Evolutionary conservation across 2,797 vertebrate genomes (phyloP).

Genomic region (Hypotaenidia okinawae): DNA sequence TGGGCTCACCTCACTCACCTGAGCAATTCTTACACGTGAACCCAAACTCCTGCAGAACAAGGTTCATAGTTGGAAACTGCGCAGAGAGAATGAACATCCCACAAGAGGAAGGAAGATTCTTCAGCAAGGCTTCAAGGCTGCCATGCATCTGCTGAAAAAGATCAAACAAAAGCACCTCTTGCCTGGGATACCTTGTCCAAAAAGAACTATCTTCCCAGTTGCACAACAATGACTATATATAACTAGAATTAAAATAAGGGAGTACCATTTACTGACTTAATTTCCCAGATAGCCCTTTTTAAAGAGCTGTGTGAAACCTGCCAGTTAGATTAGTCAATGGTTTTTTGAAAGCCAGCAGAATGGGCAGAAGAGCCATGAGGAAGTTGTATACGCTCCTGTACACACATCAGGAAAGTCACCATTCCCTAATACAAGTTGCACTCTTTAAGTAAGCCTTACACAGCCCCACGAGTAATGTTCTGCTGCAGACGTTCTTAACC

Average conservation of each 20-base stretch:
- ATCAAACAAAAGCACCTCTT: not conserved
- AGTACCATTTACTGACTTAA: not conserved
- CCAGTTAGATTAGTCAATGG: not conserved
- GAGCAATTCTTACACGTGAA: not conserved
- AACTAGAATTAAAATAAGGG: slow-evolving; percentile 29
- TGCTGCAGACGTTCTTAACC: slow-evolving; percentile 55
- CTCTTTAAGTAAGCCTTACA: not conserved
- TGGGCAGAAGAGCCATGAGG: slow-evolving; percentile 19
- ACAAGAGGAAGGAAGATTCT: not conserved
- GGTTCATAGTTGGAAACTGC: not conserved
- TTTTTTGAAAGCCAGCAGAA: slow-evolving; percentile 27
- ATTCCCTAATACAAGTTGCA: slow-evolving; percentile 1
- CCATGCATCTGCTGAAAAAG: not conserved
- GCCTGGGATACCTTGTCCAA: not conserved
- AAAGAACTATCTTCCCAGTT: not conserved
- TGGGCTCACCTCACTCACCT: not conserved
- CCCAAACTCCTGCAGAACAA: not conserved
- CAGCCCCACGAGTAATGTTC: slow-evolving; percentile 3
- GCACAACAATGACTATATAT: not conserved
- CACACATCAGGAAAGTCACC: not conserved
- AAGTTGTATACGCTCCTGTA: not conserved
- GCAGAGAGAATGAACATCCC: slow-evolving; percentile 1
- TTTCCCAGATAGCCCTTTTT: slow-evolving; percentile 30
- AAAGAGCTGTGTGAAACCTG: slow-evolving; percentile 5
- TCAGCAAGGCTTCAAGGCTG: slow-evolving; percentile 31